A percentile compares a stretch with the other conserved stretches of the same genome.
Conservation (phyloP, 64 coral and sea anemone species). For the Montipora capricornis region DNA sequence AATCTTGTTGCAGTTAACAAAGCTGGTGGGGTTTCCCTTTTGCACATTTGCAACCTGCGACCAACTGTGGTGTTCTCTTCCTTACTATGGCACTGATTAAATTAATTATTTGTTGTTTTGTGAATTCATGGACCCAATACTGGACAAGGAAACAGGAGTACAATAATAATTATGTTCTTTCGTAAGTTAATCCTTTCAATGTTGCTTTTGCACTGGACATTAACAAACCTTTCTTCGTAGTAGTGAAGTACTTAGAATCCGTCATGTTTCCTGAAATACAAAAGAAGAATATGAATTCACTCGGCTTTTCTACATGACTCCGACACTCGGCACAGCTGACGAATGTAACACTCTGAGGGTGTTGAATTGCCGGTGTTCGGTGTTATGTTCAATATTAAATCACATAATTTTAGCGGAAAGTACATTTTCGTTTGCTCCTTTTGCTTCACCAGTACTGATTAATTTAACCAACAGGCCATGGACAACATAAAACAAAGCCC, state of each 20-base stretch:
- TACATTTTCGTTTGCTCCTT: not conserved
- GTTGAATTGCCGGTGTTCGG: not conserved
- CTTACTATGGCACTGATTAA: no score
- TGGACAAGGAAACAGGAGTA: no score
- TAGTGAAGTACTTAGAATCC: constrained; percentile 97
- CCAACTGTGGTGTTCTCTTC: no score
- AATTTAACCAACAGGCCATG: not conserved
- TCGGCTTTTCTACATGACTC: not conserved
- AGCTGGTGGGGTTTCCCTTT: no score
- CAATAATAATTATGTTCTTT: no score
- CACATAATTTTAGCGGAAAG: not conserved
- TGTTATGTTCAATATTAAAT: not conserved
- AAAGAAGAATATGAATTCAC: not conserved
- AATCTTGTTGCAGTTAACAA: no score
- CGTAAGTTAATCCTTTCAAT: no score
- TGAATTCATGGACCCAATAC: no score
- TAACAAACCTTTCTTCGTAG: constrained; percentile 95
- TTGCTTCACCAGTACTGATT: not conserved
- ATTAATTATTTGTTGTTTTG: no score
- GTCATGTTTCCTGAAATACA: constrained; percentile 66
- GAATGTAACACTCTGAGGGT: not conserved
- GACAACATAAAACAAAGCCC: not conserved
- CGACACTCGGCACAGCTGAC: no score
- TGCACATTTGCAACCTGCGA: no score
- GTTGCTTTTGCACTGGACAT: no score